Evolutionary conservation across 2,888 invertebrate genomes (phyloP).

Genomic region (Perizoma affinitatum): DNA sequence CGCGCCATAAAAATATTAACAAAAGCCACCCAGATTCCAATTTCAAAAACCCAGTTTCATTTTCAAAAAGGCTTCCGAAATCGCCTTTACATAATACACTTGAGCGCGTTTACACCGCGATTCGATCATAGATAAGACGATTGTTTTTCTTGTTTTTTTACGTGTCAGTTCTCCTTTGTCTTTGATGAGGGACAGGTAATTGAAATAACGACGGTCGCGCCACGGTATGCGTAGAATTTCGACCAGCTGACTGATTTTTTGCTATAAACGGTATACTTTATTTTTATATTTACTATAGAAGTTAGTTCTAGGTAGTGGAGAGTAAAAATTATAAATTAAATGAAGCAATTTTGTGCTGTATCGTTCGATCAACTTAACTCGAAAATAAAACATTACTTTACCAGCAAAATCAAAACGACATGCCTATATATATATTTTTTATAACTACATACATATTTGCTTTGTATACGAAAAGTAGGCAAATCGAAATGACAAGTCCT

Average conservation of each 20-base stretch:
- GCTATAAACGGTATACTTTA: slow-evolving; percentile 2
- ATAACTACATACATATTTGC: too few relatives aligned
- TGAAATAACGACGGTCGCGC: slow-evolving; percentile 80
- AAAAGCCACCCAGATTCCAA: slow-evolving; percentile 45
- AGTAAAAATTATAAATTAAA: too few relatives aligned
- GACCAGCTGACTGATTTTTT: slow-evolving; percentile 69
- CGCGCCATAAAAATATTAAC: slow-evolving; percentile 17
- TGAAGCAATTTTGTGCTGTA: too few relatives aligned
- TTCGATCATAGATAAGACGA: slow-evolving; percentile 81
- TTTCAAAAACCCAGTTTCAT: slow-evolving; percentile 33
- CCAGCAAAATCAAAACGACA: too few relatives aligned
- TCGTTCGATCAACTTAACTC: too few relatives aligned
- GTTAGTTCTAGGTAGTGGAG: not conserved
- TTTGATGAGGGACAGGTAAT: slow-evolving; percentile 82
- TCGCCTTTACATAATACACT: slow-evolving; percentile 75
- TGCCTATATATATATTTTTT: too few relatives aligned
- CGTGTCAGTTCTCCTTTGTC: slow-evolving; percentile 79
- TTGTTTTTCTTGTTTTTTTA: slow-evolving; percentile 63
- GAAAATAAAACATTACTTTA: too few relatives aligned
- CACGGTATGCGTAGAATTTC: slow-evolving; percentile 77
- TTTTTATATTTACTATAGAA: not conserved
- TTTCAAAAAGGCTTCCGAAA: slow-evolving; percentile 70
- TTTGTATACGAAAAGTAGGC: too few relatives aligned
- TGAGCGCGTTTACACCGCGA: slow-evolving; percentile 80
- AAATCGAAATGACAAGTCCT: too few relatives aligned